Percentiles rank a stretch among this genome's conserved stretches.
Conservation (phyloP, 2,797 vertebrate genomes). For the Heterohyrax brucei region DNA sequence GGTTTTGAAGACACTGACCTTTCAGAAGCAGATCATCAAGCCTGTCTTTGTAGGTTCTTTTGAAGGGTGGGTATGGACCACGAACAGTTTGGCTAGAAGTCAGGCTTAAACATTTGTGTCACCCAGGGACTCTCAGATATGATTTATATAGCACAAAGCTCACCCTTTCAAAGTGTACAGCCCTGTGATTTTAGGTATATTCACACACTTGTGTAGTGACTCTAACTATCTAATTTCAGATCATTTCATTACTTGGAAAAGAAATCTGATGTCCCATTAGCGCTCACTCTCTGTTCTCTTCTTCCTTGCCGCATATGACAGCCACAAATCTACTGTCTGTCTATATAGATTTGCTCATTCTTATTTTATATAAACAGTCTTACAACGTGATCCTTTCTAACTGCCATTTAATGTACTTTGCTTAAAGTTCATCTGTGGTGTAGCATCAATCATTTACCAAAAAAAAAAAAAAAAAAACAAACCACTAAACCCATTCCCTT, state of each 20-base stretch:
- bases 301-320: not conserved
- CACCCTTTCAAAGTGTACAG: not conserved
- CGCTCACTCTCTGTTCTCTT: not conserved
- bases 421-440: not conserved
- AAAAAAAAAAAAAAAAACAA: no score
- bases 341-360: constrained; percentile 28
- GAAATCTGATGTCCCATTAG: not conserved
- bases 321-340: not conserved
- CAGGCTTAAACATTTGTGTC: no score
- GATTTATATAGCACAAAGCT: constrained; percentile 55
- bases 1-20: not conserved
- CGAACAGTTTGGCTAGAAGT: no score
- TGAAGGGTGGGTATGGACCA: no score
- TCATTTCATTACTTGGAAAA: not conserved
- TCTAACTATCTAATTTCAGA: not conserved
- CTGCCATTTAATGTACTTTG: no score
- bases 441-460: not conserved
- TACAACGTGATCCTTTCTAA: no score
- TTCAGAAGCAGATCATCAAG: not conserved
- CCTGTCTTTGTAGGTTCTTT: not conserved
- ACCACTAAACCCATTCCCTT: no score
- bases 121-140: not conserved
- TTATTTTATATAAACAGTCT: not conserved
- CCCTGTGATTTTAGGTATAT: constrained; percentile 28
- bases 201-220: constrained; percentile 29